Percentiles rank a stretch among this genome's conserved stretches.
Evolutionary conservation across 2,113 vertebrate genomes (phyloP).

Genomic region (Cryptotis parvus): DNA sequence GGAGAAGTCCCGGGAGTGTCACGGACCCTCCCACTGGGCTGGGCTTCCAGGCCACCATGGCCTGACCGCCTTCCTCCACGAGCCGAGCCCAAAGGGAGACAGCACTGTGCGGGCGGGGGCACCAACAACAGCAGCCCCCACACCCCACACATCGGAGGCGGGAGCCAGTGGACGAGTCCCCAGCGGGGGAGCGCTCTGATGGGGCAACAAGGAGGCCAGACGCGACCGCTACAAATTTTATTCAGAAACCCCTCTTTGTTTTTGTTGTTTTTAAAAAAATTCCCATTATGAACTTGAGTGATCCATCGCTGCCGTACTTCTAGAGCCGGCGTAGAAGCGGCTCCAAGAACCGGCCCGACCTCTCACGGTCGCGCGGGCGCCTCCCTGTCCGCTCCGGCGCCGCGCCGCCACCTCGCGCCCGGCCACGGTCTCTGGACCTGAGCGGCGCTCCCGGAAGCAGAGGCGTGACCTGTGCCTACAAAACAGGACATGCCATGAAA

Average conservation of each 20-base stretch:
- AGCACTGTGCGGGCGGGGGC: too few relatives aligned
- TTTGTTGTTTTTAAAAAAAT: conserved; percentile 83
- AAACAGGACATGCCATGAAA: background rate
- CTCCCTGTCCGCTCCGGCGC: conserved; percentile 93
- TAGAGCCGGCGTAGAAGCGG: too few relatives aligned
- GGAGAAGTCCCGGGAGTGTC: too few relatives aligned
- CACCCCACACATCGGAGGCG: too few relatives aligned
- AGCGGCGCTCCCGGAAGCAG: conserved; percentile 94
- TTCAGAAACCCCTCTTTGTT: conserved; percentile 89
- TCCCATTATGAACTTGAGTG: conserved; percentile 90
- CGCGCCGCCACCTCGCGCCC: conserved; percentile 83
- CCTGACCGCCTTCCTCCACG: too few relatives aligned
- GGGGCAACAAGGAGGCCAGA: conserved; percentile 79
- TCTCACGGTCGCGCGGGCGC: conserved; percentile 94
- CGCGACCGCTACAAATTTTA: conserved; percentile 91
- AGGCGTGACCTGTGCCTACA: conserved; percentile 94
- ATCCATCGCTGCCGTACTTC: conserved; percentile 88
- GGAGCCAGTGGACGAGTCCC: too few relatives aligned
- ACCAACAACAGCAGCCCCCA: too few relatives aligned
- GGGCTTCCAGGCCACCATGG: too few relatives aligned
- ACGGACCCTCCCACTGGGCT: too few relatives aligned
- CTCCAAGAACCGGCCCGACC: conserved; percentile 98
- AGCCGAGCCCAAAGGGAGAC: too few relatives aligned
- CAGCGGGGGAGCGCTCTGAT: too few relatives aligned
- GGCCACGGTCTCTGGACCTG: conserved; percentile 93